A percentile compares a stretch with the other conserved stretches of the same genome.
Evolutionary conservation across 2,888 invertebrate genomes (phyloP).

Genomic region (Orthosia incerta): DNA sequence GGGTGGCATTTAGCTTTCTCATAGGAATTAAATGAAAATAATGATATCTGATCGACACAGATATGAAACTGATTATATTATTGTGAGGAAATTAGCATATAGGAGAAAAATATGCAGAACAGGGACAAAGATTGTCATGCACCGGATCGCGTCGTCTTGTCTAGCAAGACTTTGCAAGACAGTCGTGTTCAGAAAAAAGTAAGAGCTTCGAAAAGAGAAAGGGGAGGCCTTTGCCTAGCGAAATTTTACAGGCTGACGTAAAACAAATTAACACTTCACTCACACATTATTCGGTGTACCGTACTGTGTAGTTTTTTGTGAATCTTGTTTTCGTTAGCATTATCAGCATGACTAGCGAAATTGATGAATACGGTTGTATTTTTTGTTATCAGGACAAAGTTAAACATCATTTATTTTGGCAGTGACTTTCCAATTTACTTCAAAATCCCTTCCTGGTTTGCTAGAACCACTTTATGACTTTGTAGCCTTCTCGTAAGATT

Average conservation of each 20-base stretch:
- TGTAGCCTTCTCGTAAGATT: conserved; percentile 1
- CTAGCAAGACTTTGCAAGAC: too few species aligned
- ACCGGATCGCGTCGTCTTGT: too few species aligned
- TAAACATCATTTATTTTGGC: conserved; percentile 3
- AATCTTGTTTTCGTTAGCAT: not conserved
- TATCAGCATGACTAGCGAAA: conserved; percentile 9
- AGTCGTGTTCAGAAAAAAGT: not conserved
- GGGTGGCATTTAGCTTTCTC: not conserved
- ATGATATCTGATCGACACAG: not conserved
- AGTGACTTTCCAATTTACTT: not conserved
- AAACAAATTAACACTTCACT: not conserved
- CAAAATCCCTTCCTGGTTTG: not conserved
- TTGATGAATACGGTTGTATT: not conserved
- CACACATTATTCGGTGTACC: not conserved
- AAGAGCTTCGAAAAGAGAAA: not conserved
- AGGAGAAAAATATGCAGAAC: not conserved
- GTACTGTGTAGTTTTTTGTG: conserved; percentile 1
- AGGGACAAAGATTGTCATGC: too few species aligned
- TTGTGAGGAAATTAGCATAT: not conserved
- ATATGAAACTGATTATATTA: not conserved
- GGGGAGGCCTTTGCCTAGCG: not conserved
- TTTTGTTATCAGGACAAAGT: conserved; percentile 1
- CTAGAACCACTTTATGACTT: not conserved
- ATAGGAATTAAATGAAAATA: not conserved
- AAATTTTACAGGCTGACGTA: not conserved